phyloP scores from a whole-genome alignment of 1,140 invertebrate species.

The Amyelois transitella region DNA sequence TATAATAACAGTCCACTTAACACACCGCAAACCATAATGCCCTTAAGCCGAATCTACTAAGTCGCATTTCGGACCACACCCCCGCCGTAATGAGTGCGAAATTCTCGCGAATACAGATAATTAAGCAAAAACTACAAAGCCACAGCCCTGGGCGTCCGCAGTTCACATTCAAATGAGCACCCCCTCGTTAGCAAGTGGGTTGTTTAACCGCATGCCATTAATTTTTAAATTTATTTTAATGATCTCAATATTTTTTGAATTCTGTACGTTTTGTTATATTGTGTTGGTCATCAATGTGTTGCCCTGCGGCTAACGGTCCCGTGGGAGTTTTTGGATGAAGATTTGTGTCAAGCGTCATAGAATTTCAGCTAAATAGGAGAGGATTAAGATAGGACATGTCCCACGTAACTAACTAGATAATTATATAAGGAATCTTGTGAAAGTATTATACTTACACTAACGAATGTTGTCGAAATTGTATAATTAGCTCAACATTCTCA shows the following conservation, averaged over 20 bases:
- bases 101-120: slow-evolving; percentile 47
- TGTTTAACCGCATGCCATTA: slow-evolving; percentile 30
- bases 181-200: slow-evolving; percentile 30
- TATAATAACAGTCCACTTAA: neutral
- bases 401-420: no score
- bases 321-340: no score
- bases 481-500: no score
- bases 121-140: slow-evolving; percentile 64
- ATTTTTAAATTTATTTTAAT: slow-evolving; percentile 3
- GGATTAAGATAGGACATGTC: no score
- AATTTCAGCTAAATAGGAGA: no score
- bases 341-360: no score
- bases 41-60: slow-evolving; percentile 60
- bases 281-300: slow-evolving; percentile 5
- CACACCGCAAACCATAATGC: slow-evolving; percentile 30
- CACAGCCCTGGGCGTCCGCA: slow-evolving; percentile 32
- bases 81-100: slow-evolving; percentile 42
- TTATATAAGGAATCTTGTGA: no score
- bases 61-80: slow-evolving; percentile 30
- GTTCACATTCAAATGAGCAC: slow-evolving; percentile 56
- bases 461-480: no score
- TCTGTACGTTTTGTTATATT: neutral
- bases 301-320: no score
- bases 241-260: neutral
- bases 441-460: no score